Base-by-base conservation (phyloP, 2,888 invertebrate genomes). In the Parnassius apollo region DNA sequence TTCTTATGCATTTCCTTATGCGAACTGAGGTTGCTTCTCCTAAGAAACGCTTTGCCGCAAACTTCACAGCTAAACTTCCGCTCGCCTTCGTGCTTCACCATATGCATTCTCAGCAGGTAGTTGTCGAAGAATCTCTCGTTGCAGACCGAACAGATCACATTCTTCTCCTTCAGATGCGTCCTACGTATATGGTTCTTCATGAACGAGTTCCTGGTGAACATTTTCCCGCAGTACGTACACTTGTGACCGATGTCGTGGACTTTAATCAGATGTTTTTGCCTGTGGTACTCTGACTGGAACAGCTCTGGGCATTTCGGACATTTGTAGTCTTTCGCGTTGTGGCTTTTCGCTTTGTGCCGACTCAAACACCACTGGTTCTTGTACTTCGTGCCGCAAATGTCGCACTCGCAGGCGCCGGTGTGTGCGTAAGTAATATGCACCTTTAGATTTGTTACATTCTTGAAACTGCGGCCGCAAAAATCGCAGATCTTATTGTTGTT, bases 41-140 rank as follows among this genome's bases (percentile, higher is more conserved):
- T 92, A 12, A 93, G 80, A 64, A 94, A 93, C 49, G 93, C 89
- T 65, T 93, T 93, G 0, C 92, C 92, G 65, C 94, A 94, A 1
- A 93, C 82, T 7, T 92, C 91, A 59, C 94, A 94, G 57, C 85
- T 85, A 59, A 93, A 93, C 57, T 87, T 88, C 18, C 92, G 88
- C 9, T 93, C 93, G 0, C 93, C 92, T 12, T 91, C 85, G 64
- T 93, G 94, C 25, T 89, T 91, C 1, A 90, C 92, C 84, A 91
- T 92, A 67, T 93, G 93, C 77, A 89, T 75, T 52, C 70, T 83
- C 57, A 91, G 65, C 13, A 85, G 71, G 58, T 89, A 82, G 64
- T 87, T 89, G 59, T 91, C 89, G 49, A 91, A 91, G 64, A 91
- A 91, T 62, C 80, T 86, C 61, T 88, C 86, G 25, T 80, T 80